Base-by-base conservation (phyloP, 2,113 vertebrate genomes). In the Salvelinus namaycush region DNA sequence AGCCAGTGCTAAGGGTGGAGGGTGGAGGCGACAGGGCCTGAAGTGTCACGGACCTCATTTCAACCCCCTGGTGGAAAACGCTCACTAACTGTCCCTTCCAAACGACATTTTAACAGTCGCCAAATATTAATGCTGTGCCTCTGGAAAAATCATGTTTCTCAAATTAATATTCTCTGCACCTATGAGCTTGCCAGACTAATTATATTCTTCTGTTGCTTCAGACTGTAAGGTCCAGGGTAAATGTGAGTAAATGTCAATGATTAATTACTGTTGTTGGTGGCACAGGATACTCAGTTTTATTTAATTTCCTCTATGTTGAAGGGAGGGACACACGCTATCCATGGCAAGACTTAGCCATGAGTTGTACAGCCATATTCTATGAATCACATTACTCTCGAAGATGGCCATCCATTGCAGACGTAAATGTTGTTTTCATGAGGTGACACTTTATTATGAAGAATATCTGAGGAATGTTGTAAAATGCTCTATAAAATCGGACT, bases 31-130 rank as follows among this genome's bases (percentile, higher is more conserved):
- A n/a, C 44, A 68, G 68, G 59, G 76, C 83, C 77, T 77, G 82
- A 88, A 83, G 76, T 86, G 89, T 89, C 85, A 88, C 88, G 85
- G 87, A 87, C 87, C 90, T 90, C 79, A 86, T 78, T 88, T 89
- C 80, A 87, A 86, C 65, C 86, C 83, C 74, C 80, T 84, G 87
- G 91, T 86, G 80, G 81, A 89, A 76, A 88, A 75, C 83, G 78
- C 87, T 84, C 83, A 80, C 82, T 76, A 83, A 74, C 75, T 82
- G 83, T 69, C 84, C 31, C 51, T 54, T 71, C 83, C 86, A 88
- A 86, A 82, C 79, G 83, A 77, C 77, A 81, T 87, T 89, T 87
- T 77, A 86, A 44, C 39, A 88, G 87, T 83, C 81, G 79, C 80
- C 75, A 65, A 88, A 89, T 76, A 67, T 81, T 84, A 80, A 64